Evolutionary conservation across 1,140 invertebrate species (phyloP).

Genomic region (Cydia fagiglandana): DNA sequence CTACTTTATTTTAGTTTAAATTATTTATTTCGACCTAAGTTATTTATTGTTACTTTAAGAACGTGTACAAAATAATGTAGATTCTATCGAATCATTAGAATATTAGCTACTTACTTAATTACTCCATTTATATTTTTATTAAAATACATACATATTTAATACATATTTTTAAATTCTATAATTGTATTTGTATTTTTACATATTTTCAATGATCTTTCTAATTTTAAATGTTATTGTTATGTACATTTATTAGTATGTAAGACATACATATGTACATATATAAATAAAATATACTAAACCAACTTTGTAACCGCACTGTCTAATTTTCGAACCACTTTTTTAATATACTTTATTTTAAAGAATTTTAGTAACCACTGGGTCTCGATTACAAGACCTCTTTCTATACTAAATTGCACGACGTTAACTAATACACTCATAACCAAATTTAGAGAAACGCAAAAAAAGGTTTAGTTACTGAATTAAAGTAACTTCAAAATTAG

Average conservation of each 20-base stretch:
- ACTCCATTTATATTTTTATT: neutral
- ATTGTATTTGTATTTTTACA: neutral
- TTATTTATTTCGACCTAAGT: conserved; percentile 23
- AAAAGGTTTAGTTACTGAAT: too few species aligned
- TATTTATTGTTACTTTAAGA: conserved; percentile 14
- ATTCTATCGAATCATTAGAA: conserved; percentile 30
- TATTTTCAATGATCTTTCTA: too few species aligned
- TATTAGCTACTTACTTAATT: neutral
- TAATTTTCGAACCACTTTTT: too few species aligned
- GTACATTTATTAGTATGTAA: neutral
- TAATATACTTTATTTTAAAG: too few species aligned
- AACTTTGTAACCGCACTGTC: too few species aligned
- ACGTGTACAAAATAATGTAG: conserved; percentile 25
- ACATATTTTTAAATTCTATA: neutral
- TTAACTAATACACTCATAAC: too few species aligned
- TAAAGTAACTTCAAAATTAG: too few species aligned
- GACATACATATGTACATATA: neutral
- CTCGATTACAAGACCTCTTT: too few species aligned
- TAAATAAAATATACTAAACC: too few species aligned
- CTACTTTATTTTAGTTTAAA: neutral
- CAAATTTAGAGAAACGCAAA: too few species aligned
- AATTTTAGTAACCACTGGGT: too few species aligned
- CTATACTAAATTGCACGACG: too few species aligned
- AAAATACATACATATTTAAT: neutral
- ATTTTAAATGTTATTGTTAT: neutral